These are phyloP conservation scores for Helogale parvula DNA, from an alignment of 2,113 vertebrate species.

Conservation along the genomic window DNA sequence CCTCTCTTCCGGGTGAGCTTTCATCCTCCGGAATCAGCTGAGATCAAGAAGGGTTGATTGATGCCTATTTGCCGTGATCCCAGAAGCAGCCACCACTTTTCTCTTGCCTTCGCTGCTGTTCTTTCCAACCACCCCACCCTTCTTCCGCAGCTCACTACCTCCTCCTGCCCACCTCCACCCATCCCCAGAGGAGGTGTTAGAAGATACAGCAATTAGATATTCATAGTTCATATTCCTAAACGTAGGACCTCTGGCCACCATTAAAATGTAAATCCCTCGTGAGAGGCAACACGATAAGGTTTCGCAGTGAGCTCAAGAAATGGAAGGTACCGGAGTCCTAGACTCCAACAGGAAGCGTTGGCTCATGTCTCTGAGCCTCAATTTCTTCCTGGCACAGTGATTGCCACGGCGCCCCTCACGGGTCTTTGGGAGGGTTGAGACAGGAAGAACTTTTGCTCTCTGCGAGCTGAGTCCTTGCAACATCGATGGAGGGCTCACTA, in stretches of 20 bases:
- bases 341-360: neutral
- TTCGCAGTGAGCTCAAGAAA: neutral
- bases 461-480: neutral
- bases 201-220: slow-evolving; percentile 40
- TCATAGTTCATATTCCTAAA: slow-evolving; percentile 38
- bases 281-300: neutral
- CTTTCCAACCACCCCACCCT: neutral
- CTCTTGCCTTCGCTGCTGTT: neutral
- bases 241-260: slow-evolving; percentile 30
- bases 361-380: neutral
- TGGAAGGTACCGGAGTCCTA: neutral
- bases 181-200: neutral
- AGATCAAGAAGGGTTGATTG: neutral
- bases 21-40: neutral
- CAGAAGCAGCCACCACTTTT: neutral
- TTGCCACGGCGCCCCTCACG: neutral
- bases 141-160: neutral
- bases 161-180: neutral
- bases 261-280: slow-evolving; percentile 49
- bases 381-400: neutral
- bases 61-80: neutral
- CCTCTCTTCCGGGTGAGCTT: neutral
- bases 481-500: neutral
- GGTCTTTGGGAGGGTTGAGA: neutral
- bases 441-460: neutral